These are phyloP conservation scores for Euproctis similis DNA, from an alignment of 2,888 invertebrate genomes.

Conservation along the genomic window DNA sequence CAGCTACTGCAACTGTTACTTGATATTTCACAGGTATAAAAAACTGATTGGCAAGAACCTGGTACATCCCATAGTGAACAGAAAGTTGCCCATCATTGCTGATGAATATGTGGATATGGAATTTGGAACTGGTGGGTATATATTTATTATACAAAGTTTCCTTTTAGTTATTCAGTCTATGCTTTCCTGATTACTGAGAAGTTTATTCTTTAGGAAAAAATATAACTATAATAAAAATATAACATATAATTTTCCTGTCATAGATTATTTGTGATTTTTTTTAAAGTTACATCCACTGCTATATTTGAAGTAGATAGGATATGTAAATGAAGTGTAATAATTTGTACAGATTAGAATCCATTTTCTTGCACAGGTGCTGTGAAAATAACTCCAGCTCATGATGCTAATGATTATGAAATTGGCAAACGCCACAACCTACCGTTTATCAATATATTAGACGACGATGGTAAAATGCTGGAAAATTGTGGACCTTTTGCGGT, in stretches of 20 bases:
- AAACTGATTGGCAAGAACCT: constrained; percentile 88
- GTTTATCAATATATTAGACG: constrained; percentile 92
- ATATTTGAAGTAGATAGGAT: too few relatives aligned
- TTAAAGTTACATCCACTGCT: too few relatives aligned
- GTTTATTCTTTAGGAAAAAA: too few relatives aligned
- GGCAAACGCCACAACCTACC: constrained; percentile 91
- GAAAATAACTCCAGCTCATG: constrained; percentile 99
- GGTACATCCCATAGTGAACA: constrained; percentile 90
- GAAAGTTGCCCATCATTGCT: constrained; percentile 89
- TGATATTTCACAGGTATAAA: constrained; percentile 75
- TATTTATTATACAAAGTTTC: too few relatives aligned
- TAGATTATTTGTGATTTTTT: too few relatives aligned
- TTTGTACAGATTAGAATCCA: too few relatives aligned
- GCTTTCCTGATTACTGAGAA: too few relatives aligned
- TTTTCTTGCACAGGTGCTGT: constrained; percentile 88
- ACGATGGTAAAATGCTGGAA: constrained; percentile 88
- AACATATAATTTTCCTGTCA: too few relatives aligned
- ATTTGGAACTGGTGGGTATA: constrained; percentile 93
- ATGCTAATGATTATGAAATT: constrained; percentile 96
- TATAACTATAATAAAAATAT: too few relatives aligned
- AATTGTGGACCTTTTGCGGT: constrained; percentile 86
- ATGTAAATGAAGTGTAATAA: too few relatives aligned
- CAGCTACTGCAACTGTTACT: too few relatives aligned
- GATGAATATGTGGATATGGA: constrained; percentile 96
- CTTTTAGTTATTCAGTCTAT: too few relatives aligned